These are phyloP conservation scores for Thecophora atra DNA, from an alignment of 2,888 invertebrate species.

Conservation along the genomic window DNA sequence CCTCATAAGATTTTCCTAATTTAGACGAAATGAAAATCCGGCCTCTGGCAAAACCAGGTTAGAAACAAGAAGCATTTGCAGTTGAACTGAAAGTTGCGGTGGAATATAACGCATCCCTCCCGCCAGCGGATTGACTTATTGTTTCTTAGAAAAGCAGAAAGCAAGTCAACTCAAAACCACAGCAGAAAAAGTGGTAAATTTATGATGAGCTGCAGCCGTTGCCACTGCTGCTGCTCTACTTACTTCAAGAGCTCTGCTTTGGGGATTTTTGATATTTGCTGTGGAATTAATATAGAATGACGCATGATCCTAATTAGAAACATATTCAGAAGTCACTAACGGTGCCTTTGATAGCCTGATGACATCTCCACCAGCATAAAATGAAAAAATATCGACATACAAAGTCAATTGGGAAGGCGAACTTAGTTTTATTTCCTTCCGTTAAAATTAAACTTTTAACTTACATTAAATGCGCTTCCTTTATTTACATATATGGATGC, in stretches of 20 bases:
- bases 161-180: background rate
- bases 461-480: background rate
- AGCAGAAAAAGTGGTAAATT: conserved; percentile 12
- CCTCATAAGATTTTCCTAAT: conserved; percentile 23
- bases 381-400: no score
- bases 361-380: no score
- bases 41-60: background rate
- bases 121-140: background rate
- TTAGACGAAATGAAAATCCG: conserved; percentile 17
- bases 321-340: background rate
- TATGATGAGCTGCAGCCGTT: background rate
- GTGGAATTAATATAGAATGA: no score
- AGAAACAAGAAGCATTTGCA: background rate
- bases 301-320: background rate
- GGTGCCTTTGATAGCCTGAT: no score
- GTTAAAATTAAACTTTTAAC: background rate
- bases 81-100: background rate
- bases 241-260: background rate
- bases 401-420: no score
- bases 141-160: background rate
- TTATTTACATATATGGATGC: background rate
- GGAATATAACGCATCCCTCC: no score
- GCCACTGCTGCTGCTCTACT: no score
- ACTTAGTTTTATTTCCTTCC: no score
- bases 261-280: no score